Evolutionary conservation across 1,140 invertebrate genomes (phyloP).

Genomic region (Hesperophylax magnus): DNA sequence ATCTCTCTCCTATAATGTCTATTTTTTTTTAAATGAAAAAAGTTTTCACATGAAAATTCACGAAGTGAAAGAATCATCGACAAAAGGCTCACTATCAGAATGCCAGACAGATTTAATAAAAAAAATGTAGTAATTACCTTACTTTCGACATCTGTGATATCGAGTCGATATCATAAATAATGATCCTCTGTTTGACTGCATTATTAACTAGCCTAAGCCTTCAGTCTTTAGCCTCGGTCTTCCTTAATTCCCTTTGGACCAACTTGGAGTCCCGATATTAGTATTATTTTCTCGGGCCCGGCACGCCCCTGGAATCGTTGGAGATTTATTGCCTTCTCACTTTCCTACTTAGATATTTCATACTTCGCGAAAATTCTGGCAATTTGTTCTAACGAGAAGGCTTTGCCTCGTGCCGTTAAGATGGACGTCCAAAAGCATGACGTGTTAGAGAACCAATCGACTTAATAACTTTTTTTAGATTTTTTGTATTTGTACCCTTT

Average conservation of each 20-base stretch:
- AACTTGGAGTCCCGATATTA: not conserved
- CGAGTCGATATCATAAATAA: not conserved
- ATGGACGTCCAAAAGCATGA: not conserved
- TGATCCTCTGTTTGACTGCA: not conserved
- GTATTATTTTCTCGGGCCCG: not conserved
- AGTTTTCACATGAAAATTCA: too few relatives aligned
- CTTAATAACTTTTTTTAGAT: too few relatives aligned
- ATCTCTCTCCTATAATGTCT: too few relatives aligned
- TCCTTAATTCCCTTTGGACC: not conserved
- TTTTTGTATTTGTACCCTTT: too few relatives aligned
- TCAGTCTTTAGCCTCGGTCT: not conserved
- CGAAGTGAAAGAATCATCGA: too few relatives aligned
- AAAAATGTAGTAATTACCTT: too few relatives aligned
- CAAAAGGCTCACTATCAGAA: too few relatives aligned
- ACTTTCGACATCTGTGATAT: too few relatives aligned
- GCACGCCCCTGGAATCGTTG: constrained; percentile 36
- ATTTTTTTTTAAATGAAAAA: too few relatives aligned
- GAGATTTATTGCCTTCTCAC: constrained; percentile 35
- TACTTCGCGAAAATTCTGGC: constrained; percentile 38
- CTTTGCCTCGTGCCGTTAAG: not conserved
- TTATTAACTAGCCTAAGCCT: not conserved
- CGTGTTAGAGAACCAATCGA: not conserved
- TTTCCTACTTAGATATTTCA: constrained; percentile 34
- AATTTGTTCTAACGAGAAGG: constrained; percentile 41
- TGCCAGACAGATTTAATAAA: too few relatives aligned